phyloP scores from a whole-genome alignment of 2,888 invertebrate species.

The Eristalinus sepulchralis region DNA sequence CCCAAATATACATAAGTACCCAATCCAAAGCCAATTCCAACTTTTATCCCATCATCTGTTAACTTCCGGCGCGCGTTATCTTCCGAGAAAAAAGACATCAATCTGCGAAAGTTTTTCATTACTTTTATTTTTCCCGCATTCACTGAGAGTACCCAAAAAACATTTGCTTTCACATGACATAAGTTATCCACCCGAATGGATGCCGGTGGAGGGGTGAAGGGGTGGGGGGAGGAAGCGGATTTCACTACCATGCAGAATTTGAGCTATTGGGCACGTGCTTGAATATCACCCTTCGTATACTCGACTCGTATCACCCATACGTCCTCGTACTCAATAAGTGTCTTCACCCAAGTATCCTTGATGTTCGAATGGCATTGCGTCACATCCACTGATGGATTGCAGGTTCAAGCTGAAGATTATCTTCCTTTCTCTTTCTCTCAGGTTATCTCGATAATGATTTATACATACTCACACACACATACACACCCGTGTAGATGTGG shows the following conservation, averaged over 20 bases:
- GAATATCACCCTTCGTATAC: slow-evolving; percentile 32
- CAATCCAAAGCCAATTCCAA: slow-evolving; percentile 30
- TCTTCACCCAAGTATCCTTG: slow-evolving; percentile 49
- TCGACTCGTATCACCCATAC: slow-evolving; percentile 5
- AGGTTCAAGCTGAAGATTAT: slow-evolving; percentile 49
- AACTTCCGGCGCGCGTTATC: slow-evolving; percentile 32
- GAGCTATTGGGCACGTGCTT: slow-evolving; percentile 59
- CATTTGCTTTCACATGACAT: slow-evolving; percentile 52
- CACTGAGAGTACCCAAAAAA: slow-evolving; percentile 30
- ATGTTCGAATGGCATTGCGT: slow-evolving; percentile 46
- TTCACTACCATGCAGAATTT: background rate
- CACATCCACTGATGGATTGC: slow-evolving; percentile 66
- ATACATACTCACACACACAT: background rate
- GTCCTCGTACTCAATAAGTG: slow-evolving; percentile 45
- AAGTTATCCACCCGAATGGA: slow-evolving; percentile 21
- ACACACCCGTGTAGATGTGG: background rate
- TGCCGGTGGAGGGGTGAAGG: no score
- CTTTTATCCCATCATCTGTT: slow-evolving; percentile 39
- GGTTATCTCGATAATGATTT: slow-evolving; percentile 37
- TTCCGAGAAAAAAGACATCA: slow-evolving; percentile 17
- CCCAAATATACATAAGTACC: slow-evolving; percentile 12
- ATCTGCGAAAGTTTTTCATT: slow-evolving; percentile 45
- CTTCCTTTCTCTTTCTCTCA: slow-evolving; percentile 2
- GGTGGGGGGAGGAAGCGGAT: background rate
- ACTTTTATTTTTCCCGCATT: slow-evolving; percentile 20